phyloP scores from a whole-genome alignment of 2,888 invertebrate genomes.

The Ametastegia equiseti region DNA sequence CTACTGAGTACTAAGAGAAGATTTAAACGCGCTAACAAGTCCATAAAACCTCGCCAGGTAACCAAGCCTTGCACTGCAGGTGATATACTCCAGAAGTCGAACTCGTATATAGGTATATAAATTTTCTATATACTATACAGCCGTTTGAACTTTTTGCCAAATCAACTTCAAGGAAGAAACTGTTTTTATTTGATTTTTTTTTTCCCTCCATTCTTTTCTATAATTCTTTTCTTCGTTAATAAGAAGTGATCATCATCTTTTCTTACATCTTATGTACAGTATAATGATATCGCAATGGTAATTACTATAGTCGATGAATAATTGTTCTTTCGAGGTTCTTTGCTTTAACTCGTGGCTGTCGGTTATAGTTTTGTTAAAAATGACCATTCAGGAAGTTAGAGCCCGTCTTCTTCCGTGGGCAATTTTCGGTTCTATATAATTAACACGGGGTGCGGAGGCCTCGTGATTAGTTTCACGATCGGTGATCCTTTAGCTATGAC shows the following conservation, averaged over 20 bases:
- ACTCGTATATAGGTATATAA: background rate
- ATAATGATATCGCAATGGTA: background rate
- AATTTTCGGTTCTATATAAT: background rate
- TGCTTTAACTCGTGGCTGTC: background rate
- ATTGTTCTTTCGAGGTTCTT: background rate
- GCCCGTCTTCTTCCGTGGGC: background rate
- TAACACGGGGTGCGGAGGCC: constrained; percentile 10
- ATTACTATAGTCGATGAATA: background rate
- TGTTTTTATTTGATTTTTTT: too few species aligned
- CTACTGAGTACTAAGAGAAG: background rate
- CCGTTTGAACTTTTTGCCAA: too few species aligned
- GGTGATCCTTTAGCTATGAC: background rate
- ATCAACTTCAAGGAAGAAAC: too few species aligned
- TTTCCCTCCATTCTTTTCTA: too few species aligned
- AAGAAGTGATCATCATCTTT: too few species aligned
- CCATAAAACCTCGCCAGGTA: constrained; percentile 6
- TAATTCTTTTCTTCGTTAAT: too few species aligned
- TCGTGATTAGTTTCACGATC: background rate
- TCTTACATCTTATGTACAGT: too few species aligned
- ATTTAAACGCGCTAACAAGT: constrained; percentile 17
- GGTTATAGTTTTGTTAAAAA: constrained; percentile 6
- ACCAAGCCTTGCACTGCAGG: background rate
- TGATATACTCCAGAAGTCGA: background rate
- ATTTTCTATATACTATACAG: too few species aligned
- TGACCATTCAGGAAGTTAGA: constrained; percentile 13